Evolutionary conservation across 1,140 invertebrate genomes (phyloP).

Genomic region (Eufriesea mexicana): DNA sequence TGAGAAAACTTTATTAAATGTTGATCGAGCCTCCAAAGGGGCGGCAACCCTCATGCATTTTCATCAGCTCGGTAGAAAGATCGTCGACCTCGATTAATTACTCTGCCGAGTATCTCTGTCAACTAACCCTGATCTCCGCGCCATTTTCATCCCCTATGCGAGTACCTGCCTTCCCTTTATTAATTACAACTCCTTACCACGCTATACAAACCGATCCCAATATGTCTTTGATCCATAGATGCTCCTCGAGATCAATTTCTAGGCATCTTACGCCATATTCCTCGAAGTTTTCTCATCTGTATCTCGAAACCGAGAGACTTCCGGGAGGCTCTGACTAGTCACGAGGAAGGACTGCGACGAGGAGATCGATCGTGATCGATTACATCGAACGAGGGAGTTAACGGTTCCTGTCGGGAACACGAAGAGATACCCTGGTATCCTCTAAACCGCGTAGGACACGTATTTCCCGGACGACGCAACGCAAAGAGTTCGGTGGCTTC

Average conservation of each 20-base stretch:
- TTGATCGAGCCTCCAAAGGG: neutral
- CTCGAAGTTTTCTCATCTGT: no score
- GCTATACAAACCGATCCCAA: no score
- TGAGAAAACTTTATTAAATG: slow-evolving; percentile 26
- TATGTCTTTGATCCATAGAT: no score
- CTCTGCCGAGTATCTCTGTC: neutral
- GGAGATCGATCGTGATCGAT: neutral
- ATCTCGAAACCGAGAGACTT: no score
- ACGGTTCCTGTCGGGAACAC: neutral
- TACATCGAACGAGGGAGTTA: neutral
- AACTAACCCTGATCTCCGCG: no score
- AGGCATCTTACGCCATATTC: no score
- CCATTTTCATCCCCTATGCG: neutral
- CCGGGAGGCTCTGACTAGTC: no score
- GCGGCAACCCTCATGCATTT: slow-evolving; percentile 17
- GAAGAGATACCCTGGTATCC: no score
- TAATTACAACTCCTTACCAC: no score
- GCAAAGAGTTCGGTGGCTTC: slow-evolving; percentile 7
- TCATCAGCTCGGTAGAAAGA: slow-evolving; percentile 16
- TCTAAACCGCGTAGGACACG: neutral
- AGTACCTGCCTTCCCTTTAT: neutral
- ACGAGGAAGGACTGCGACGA: no score
- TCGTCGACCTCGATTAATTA: slow-evolving; percentile 27
- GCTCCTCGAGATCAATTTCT: no score
- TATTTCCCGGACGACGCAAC: slow-evolving; percentile 2